Conservation (phyloP, 2,797 vertebrate genomes). For the Malacoctenus gilli region DNA sequence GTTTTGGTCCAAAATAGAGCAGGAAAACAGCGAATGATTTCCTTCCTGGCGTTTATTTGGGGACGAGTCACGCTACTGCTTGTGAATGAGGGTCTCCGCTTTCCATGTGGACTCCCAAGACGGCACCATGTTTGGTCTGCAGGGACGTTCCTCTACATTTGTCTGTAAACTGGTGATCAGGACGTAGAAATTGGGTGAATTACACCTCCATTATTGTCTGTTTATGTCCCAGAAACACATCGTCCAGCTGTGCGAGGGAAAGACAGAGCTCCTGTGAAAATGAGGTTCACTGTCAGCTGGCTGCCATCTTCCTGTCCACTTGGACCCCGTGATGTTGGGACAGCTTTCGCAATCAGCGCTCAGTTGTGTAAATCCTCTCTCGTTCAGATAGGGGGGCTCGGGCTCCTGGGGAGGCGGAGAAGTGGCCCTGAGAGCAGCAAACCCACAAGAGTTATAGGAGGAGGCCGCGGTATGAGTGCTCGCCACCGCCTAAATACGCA, state of each 20-base stretch:
- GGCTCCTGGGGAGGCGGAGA: constrained; percentile 33
- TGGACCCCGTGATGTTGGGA: constrained; percentile 26
- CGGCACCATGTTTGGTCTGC: constrained; percentile 20
- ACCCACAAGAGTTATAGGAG: constrained; percentile 16
- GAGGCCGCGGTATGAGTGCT: neutral
- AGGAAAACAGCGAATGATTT: constrained; percentile 1
- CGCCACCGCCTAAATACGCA: neutral
- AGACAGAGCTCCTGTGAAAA: constrained; percentile 44
- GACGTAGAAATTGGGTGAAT: too few relatives aligned
- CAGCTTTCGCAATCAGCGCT: constrained; percentile 34
- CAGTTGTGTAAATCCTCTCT: constrained; percentile 59
- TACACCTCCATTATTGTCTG: constrained; percentile 9
- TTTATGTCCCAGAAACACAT: constrained; percentile 12
- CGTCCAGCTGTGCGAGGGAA: too few relatives aligned
- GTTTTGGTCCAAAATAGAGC: too few relatives aligned
- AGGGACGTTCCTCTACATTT: constrained; percentile 31
- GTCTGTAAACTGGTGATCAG: constrained; percentile 30
- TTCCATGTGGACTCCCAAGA: constrained; percentile 25
- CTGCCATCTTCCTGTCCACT: constrained; percentile 47
- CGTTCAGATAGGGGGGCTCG: constrained; percentile 28
- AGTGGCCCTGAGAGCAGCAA: constrained; percentile 30
- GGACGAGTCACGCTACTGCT: constrained; percentile 30
- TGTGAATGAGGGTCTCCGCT: constrained; percentile 30
- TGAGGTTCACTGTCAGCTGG: constrained; percentile 45
- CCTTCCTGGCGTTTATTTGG: constrained; percentile 9